A percentile compares a stretch with the other conserved stretches of the same genome.
These are phyloP conservation scores for Protonibea diacanthus DNA, from an alignment of 2,797 vertebrate species.

Conservation along the genomic window DNA sequence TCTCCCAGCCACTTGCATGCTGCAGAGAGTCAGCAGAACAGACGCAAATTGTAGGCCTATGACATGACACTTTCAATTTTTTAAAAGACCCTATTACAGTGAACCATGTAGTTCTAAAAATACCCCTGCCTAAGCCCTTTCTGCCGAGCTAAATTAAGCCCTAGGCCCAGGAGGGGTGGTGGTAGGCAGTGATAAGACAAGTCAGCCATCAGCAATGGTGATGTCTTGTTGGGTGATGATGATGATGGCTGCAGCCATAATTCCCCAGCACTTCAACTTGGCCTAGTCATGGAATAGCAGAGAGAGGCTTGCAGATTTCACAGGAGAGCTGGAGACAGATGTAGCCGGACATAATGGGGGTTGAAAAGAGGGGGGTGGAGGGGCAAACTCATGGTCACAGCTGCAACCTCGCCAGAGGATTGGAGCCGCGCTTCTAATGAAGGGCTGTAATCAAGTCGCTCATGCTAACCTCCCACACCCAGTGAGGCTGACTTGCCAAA, in stretches of 20 bases:
- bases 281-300: constrained; percentile 63
- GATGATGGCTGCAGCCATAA: constrained; percentile 56
- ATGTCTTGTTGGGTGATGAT: constrained; percentile 65
- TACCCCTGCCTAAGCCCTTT: constrained; percentile 63
- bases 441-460: constrained; percentile 80
- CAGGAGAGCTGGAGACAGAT: constrained; percentile 69
- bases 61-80: constrained; percentile 75
- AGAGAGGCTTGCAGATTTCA: constrained; percentile 57
- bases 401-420: constrained; percentile 75
- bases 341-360: constrained; percentile 72
- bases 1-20: constrained; percentile 50
- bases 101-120: constrained; percentile 74
- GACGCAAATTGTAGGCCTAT: constrained; percentile 48
- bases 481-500: constrained; percentile 67
- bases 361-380: constrained; percentile 33
- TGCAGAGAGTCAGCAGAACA: constrained; percentile 51
- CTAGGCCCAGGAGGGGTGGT: constrained; percentile 56
- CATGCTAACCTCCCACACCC: constrained; percentile 77
- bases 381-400: constrained; percentile 72
- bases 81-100: constrained; percentile 61
- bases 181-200: constrained; percentile 70
- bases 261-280: constrained; percentile 57
- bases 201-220: constrained; percentile 64
- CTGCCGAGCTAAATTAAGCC: constrained; percentile 74
- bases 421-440: constrained; percentile 71